These are phyloP conservation scores for Chelidonichthys spinosus DNA, from an alignment of 2,797 vertebrate genomes.

Conservation along the genomic window DNA sequence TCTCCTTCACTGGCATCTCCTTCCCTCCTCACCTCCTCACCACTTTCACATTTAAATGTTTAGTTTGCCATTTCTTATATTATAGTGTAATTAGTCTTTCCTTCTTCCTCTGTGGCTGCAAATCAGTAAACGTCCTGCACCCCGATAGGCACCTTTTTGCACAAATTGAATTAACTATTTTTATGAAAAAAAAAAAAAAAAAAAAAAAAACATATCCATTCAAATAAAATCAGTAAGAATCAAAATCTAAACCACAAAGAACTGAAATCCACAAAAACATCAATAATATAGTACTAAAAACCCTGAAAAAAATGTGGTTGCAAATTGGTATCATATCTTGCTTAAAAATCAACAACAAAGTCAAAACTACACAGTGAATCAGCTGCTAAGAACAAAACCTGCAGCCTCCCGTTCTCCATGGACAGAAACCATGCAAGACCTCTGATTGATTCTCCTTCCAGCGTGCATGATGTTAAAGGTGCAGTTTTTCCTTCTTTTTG, in stretches of 20 bases:
- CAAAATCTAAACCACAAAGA: too few relatives aligned
- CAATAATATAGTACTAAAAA: too few relatives aligned
- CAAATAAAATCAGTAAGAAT: too few relatives aligned
- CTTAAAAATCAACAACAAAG: not conserved
- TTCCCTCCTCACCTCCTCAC: not conserved
- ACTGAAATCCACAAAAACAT: too few relatives aligned
- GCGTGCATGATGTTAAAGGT: not conserved
- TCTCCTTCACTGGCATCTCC: conserved; percentile 23
- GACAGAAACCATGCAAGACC: not conserved
- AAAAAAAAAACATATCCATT: too few relatives aligned
- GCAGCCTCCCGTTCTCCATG: not conserved
- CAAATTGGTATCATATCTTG: too few relatives aligned
- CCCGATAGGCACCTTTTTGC: not conserved
- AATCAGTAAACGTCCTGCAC: not conserved
- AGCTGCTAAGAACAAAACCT: not conserved
- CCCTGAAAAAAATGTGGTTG: too few relatives aligned
- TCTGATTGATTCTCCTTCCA: conserved; percentile 1
- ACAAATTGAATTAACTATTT: not conserved
- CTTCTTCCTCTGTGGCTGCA: conserved; percentile 1
- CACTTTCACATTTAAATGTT: not conserved
- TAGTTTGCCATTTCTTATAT: not conserved
- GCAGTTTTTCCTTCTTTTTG: conserved; percentile 1
- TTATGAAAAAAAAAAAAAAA: too few relatives aligned
- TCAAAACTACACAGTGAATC: not conserved
- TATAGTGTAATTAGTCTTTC: not conserved